Evolutionary conservation across 2,888 invertebrate genomes (phyloP).

Genomic region (Melipona beecheii): DNA sequence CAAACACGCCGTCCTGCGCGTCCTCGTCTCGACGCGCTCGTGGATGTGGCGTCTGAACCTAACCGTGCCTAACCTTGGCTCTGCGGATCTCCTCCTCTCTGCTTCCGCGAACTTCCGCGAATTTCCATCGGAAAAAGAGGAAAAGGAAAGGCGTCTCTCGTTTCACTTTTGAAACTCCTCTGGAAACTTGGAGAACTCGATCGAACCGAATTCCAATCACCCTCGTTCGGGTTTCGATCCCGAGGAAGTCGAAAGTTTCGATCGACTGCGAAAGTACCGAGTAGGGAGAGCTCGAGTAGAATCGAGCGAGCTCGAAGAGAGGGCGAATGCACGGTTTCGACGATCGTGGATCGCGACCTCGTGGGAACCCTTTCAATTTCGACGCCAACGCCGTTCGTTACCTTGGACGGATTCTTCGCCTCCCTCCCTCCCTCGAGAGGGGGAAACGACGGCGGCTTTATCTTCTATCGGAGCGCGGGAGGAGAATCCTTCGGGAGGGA

Average conservation of each 20-base stretch:
- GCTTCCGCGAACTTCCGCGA: neutral
- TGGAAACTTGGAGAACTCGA: neutral
- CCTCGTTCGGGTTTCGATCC: constrained; percentile 11
- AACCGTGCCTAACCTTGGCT: constrained; percentile 5
- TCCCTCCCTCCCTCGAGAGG: too few species aligned
- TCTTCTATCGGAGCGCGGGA: constrained; percentile 21
- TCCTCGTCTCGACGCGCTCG: constrained; percentile 61
- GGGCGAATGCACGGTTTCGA: neutral
- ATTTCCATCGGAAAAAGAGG: too few species aligned
- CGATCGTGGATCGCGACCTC: constrained; percentile 19
- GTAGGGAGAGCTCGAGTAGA: neutral
- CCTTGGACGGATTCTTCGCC: neutral
- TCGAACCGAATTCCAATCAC: neutral
- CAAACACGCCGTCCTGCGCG: constrained; percentile 77
- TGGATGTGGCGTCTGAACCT: constrained; percentile 50
- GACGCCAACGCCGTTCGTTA: constrained; percentile 45
- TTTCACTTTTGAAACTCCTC: neutral
- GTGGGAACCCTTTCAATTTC: constrained; percentile 65
- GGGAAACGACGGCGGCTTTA: constrained; percentile 18
- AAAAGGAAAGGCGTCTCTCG: neutral
- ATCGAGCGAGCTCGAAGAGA: neutral
- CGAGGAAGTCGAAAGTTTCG: constrained; percentile 18
- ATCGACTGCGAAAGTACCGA: constrained; percentile 37
- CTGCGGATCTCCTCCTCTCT: too few species aligned
- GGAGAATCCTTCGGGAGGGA: neutral